Evolutionary conservation across 2,888 invertebrate genomes (phyloP), one percentile per base, ranked within the genome.

Genomic region (Pimpla rufipes): DNA sequence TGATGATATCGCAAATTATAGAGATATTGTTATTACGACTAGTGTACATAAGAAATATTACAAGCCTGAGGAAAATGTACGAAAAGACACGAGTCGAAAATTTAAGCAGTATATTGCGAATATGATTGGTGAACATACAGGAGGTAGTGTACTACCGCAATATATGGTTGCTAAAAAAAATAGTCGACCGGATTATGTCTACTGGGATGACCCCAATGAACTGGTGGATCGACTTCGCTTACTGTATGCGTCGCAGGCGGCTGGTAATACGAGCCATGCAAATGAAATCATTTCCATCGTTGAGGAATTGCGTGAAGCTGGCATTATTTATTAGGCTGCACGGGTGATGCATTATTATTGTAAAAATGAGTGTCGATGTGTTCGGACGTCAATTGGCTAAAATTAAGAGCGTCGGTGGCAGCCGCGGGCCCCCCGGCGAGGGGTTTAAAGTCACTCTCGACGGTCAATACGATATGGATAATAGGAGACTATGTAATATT

Each of bases 31-130:
- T 42, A 13, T 76, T n/a, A 18, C 29, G 29, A 75, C 66, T 29
- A 81, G 59, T 71, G 81, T 76, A 37, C 81, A 81, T 55, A 70
- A n/a, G 50, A 81, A 81, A 64, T 55, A 71, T 59, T 81, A 81
- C 47, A 71, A 64, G 4, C 5, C 37, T 16, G 23, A 71, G 29
- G 73, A 67, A 45, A 23, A 47, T 23, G 23, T 62, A 35, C 29
- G 80, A n/a, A 47, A 62, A 2, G 35, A 62, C 57, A 47, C 62
- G 11, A 21, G 21, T 23, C 8, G 5, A 6, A 67, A 67, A n/a
- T 67, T 59, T 29, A 35, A 35, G 35, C 68, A 64, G 11, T 68
- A 64, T 57, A 42, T 42, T 42, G 42, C 11, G 11, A 42, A 42
- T 1, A 11, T 42, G 7, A 42, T 42, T 6, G n/a, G n/a, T n/a